Evolutionary conservation across 2,797 vertebrate genomes (phyloP), one percentile per base, ranked within the genome.

Genomic region (Leptodactylus fallax): DNA sequence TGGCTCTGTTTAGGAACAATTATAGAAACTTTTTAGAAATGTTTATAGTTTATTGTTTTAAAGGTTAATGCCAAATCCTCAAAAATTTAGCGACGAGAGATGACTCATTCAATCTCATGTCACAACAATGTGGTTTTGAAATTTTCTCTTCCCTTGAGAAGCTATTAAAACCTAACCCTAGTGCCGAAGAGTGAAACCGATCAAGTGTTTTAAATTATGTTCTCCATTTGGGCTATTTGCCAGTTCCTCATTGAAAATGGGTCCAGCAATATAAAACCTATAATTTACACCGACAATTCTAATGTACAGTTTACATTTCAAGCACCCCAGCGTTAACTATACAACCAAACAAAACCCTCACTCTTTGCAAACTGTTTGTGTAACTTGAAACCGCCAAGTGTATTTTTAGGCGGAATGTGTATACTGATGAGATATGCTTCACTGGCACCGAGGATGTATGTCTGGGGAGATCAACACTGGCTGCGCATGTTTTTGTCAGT

Each of bases 141-240:
- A 94, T 94, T 94, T 95, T 91, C 91, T 87, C 74, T 72, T 95
- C 94, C 91, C 93, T 91, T 25, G 93, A 93, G 95, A 92, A 91
- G 85, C 92, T 94, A 95, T 94, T 95, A 94, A 95, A 92, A 86
- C 90, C 92, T 92, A 93, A 94, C 92, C 91, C 95, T 93, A 93
- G 92, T 89, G 87, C 91, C 91, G 92, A 88, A 84, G 90, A 93
- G 88, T 90, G 86, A 94, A 93, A 93, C 90, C 90, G 91, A 94
- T 92, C 90, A 92, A 93, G 91, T 94, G 92, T 93, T 95, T 94
- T 92, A 93, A 92, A 93, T 94, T 93, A 93, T 87, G 91, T 85
- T 80, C 90, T 94, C 93, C 91, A 0, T 11, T 83, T 92, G 94
- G 94, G 90, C 91, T 91, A 90, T 92, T 90, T 88, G 93, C 92